Conservation (phyloP, 2,888 invertebrate genomes). For the Xestia sexstrigata region DNA sequence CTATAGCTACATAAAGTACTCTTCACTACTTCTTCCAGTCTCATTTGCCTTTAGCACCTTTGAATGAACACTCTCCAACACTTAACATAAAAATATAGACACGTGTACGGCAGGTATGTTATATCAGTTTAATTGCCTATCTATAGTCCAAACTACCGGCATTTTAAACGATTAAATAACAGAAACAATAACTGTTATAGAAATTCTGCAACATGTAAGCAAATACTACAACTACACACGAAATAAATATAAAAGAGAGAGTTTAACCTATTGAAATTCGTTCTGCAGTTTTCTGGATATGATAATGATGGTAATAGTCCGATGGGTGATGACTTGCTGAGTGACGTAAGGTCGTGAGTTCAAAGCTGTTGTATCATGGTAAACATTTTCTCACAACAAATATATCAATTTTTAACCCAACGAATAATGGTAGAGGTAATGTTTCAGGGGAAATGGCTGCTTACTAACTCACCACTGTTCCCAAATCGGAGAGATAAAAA, state of each 20-base stretch:
- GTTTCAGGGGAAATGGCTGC: too few relatives aligned
- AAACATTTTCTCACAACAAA: not conserved
- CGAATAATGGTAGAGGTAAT: not conserved
- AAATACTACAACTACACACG: not conserved
- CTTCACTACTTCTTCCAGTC: not conserved
- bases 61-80: not conserved
- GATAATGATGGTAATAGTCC: not conserved
- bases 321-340: not conserved
- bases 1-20: not conserved
- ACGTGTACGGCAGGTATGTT: not conserved
- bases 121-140: not conserved
- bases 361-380: not conserved
- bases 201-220: not conserved
- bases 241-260: not conserved
- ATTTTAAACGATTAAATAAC: not conserved
- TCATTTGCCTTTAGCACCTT: not conserved
- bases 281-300: not conserved
- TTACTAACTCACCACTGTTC: too few relatives aligned
- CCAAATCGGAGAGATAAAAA: too few relatives aligned
- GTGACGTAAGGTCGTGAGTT: not conserved
- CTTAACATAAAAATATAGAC: not conserved
- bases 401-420: not conserved
- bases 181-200: not conserved
- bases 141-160: not conserved
- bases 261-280: not conserved